These are phyloP conservation scores for Mirza zaza DNA, from an alignment of 2,113 vertebrate genomes.

Conservation along the genomic window DNA sequence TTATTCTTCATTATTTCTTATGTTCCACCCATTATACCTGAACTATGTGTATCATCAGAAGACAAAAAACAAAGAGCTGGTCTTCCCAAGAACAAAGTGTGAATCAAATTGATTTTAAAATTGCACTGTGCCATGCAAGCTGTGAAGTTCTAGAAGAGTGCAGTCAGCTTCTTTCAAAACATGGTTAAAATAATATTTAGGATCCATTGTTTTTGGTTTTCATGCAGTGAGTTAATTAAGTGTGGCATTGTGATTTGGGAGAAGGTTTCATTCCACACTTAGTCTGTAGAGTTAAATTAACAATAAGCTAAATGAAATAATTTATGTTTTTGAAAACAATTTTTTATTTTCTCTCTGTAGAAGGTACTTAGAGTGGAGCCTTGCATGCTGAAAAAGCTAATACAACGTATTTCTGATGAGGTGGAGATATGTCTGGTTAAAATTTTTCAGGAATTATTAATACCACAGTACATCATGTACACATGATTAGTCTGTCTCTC, in stretches of 20 bases:
- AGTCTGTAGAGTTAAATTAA: neutral
- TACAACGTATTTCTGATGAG: neutral
- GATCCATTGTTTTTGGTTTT: accelerated
- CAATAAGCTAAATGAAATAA: neutral
- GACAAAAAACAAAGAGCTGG: neutral
- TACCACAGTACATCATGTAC: no score
- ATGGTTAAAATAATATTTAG: neutral
- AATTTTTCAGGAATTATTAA: neutral
- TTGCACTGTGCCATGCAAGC: neutral
- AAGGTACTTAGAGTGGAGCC: neutral
- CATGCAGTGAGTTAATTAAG: neutral
- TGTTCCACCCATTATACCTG: conserved; percentile 4
- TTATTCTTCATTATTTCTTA: conserved; percentile 42
- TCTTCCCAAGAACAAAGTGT: neutral
- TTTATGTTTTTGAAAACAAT: neutral
- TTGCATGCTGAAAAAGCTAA: neutral
- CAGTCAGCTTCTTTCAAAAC: neutral
- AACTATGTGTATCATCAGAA: conserved; percentile 39
- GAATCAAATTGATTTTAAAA: conserved; percentile 41
- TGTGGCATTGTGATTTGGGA: neutral
- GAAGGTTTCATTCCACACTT: neutral
- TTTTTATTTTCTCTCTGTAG: neutral
- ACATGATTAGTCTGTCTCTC: neutral
- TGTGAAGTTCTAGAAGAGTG: neutral
- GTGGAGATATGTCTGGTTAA: neutral